phyloP scores from a whole-genome alignment of 2,113 vertebrate species.

The Progne subis region DNA sequence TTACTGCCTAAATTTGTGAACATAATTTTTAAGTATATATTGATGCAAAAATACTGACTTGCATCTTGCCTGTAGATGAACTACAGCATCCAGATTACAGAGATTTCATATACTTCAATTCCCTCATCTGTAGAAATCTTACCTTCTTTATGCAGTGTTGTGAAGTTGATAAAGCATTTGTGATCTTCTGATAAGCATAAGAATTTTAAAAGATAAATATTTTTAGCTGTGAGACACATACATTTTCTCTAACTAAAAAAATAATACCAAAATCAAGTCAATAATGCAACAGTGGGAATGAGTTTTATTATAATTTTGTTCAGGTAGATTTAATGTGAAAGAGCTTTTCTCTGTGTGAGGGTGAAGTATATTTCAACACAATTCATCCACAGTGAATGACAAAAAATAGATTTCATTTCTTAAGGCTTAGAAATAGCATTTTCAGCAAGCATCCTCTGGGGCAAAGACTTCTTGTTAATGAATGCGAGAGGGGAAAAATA shows the following conservation, averaged over 20 bases:
- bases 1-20: neutral
- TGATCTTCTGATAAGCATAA: neutral
- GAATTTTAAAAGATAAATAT: neutral
- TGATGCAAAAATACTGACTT: neutral
- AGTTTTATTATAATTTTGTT: neutral
- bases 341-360: neutral
- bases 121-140: neutral
- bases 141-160: neutral
- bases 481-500: neutral
- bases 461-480: neutral
- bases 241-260: neutral
- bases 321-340: neutral
- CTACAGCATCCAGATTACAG: neutral
- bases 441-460: neutral
- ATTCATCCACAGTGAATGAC: neutral
- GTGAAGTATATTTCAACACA: neutral
- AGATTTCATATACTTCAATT: neutral
- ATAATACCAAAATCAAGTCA: neutral
- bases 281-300: neutral
- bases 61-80: neutral
- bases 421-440: neutral
- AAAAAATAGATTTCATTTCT: neutral
- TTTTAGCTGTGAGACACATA: neutral
- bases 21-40: neutral
- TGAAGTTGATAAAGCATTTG: neutral